Evolutionary conservation across 2,888 invertebrate species (phyloP).

Genomic region (Drosophila koepferae): DNA sequence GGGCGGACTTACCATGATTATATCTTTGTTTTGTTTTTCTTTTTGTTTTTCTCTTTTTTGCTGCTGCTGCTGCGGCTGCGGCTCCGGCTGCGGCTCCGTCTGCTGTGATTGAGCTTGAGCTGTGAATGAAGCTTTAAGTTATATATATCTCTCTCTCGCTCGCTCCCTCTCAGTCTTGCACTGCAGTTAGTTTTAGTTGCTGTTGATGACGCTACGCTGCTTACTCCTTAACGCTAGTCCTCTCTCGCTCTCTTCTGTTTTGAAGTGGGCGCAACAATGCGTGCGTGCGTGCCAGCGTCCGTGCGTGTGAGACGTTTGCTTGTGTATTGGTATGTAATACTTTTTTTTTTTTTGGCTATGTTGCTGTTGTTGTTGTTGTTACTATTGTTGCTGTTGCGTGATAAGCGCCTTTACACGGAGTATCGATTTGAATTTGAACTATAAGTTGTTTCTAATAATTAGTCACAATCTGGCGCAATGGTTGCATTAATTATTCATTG

Average conservation of each 20-base stretch:
- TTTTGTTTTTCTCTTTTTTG: background rate
- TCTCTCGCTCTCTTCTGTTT: slow-evolving; percentile 16
- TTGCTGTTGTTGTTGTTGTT: background rate
- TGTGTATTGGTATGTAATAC: slow-evolving; percentile 46
- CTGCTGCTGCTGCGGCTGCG: background rate
- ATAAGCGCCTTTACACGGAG: slow-evolving; percentile 28
- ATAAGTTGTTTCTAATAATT: slow-evolving; percentile 19
- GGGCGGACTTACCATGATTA: slow-evolving; percentile 63
- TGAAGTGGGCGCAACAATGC: slow-evolving; percentile 37
- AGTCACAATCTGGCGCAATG: slow-evolving; percentile 22
- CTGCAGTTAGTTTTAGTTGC: slow-evolving; percentile 23
- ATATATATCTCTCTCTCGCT: background rate
- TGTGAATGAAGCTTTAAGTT: slow-evolving; percentile 28
- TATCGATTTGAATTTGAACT: slow-evolving; percentile 49
- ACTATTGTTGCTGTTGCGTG: slow-evolving; percentile 44
- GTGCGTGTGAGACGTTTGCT: slow-evolving; percentile 10
- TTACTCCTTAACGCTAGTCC: slow-evolving; percentile 5
- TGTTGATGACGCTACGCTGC: slow-evolving; percentile 19
- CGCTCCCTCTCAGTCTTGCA: slow-evolving; percentile 12
- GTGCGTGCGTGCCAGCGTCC: slow-evolving; percentile 34
- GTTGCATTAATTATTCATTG: slow-evolving; percentile 39
- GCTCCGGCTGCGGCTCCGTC: background rate
- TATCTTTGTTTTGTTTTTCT: slow-evolving; percentile 21
- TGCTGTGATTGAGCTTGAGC: slow-evolving; percentile 24
- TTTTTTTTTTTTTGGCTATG: slow-evolving; percentile 34